Evolutionary conservation across 2,113 vertebrate species (phyloP).

Genomic region (Seriola rivoliana): DNA sequence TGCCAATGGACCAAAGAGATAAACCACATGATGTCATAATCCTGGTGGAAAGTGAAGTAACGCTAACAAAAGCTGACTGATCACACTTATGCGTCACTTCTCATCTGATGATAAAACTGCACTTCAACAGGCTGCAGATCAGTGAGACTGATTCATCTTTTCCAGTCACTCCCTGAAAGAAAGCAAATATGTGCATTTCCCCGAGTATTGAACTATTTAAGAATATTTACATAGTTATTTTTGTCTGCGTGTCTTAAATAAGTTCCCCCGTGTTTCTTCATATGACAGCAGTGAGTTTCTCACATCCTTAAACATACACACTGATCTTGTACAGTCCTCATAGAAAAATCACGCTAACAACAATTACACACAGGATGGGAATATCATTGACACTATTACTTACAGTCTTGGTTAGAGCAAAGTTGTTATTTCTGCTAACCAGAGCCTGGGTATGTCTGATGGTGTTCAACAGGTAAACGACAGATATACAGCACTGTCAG

Average conservation of each 20-base stretch:
- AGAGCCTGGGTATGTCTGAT: conserved; percentile 57
- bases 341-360: conserved; percentile 14
- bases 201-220: too few species aligned
- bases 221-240: background rate
- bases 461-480: conserved; percentile 43
- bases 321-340: background rate
- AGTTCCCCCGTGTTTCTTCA: background rate
- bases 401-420: conserved; percentile 58
- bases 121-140: too few species aligned
- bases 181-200: background rate
- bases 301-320: background rate
- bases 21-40: background rate
- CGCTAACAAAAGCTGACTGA: background rate
- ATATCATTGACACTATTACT: conserved; percentile 11
- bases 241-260: background rate
- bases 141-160: too few species aligned
- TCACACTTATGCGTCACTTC: background rate
- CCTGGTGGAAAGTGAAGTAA: too few species aligned
- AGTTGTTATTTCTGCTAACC: conserved; percentile 51
- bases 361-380: conserved; percentile 43
- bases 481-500: conserved; percentile 37
- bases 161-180: too few species aligned
- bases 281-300: conserved; percentile 28
- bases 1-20: background rate
- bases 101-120: too few species aligned